Evolutionary conservation across 2,888 invertebrate species (phyloP), one percentile per base, ranked within the genome.

Genomic region (Rotaria magnacalcarata): DNA sequence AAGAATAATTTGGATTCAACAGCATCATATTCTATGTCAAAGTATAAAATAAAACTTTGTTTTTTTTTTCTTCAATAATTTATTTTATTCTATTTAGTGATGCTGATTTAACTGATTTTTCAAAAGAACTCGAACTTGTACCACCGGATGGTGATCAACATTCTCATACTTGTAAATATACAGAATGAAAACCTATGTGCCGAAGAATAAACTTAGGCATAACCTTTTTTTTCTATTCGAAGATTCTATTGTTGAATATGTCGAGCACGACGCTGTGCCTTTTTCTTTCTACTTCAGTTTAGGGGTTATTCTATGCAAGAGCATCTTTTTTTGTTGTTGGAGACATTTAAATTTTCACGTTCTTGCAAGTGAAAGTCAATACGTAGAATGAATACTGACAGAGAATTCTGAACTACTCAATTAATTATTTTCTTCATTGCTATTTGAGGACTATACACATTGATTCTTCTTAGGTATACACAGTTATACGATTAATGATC

Each of bases 401-500:
- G 34, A 34, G 34, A 34, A 34, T 34, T 34, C 34, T 34, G 34
- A 34, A 34, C 2, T 34, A 34, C 34, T 34, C 34, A 34, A 34
- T 34, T 34, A 34, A 34, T 34, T 34, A 34, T 34, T 34, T 34
- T 34, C 34, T 34, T 34, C 34, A 2, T 34, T 34, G 34, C 34
- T 34, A 2, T 34, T 34, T 34, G 34, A 34, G 34, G 34, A 34
- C 1, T 21, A 58, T 41, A 19, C 56, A 14, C 74, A n/a, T 52
- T 34, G 34, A 27, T 74, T 86, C 47, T 8, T 85, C n/a, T n/a
- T 47, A 87, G 85, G 87, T 54, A 85, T 87, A 52, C 85, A 85
- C 41, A 85, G 84, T 84, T 87, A 60, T 60, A 84, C 85, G 11
- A 50, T 87, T 10, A 85, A 87, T 56, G 87, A 85, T 27, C 74